Conservation (phyloP, 2,888 invertebrate genomes). For the Dendrolimus houi region DNA sequence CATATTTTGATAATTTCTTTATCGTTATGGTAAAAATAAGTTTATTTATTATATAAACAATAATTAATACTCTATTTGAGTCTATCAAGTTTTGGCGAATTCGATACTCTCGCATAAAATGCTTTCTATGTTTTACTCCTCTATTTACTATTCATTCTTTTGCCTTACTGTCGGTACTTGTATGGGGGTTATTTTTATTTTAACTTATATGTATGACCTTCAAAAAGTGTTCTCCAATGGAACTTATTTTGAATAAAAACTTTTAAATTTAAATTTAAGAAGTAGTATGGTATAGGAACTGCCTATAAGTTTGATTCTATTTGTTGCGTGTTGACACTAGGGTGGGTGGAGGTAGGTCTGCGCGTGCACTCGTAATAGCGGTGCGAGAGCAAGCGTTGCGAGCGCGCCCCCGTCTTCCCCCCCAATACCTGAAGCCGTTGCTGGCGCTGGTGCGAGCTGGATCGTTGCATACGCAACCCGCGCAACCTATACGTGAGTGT, state of each 20-base stretch:
- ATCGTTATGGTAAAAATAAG: no score
- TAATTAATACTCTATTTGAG: no score
- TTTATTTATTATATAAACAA: no score
- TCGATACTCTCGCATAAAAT: no score
- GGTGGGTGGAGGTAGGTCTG: slow-evolving; percentile 31
- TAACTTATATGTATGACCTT: no score
- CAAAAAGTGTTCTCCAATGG: no score
- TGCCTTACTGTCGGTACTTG: neutral
- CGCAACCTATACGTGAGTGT: slow-evolving; percentile 53
- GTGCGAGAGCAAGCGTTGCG: slow-evolving; percentile 37
- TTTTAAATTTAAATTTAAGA: neutral
- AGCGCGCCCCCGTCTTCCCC: slow-evolving; percentile 78
- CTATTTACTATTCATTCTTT: neutral
- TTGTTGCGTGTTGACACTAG: slow-evolving; percentile 11
- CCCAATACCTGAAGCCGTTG: slow-evolving; percentile 81
- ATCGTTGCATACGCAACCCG: slow-evolving; percentile 72
- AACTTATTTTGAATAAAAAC: no score
- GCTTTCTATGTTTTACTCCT: neutral
- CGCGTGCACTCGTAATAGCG: slow-evolving; percentile 36
- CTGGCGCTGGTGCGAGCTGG: slow-evolving; percentile 77
- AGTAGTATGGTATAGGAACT: neutral
- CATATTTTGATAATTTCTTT: no score
- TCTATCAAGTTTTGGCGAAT: no score
- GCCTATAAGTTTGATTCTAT: neutral
- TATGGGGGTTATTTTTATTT: no score